These are phyloP conservation scores for Motacilla alba DNA, from an alignment of 2,113 vertebrate species.

Conservation along the genomic window DNA sequence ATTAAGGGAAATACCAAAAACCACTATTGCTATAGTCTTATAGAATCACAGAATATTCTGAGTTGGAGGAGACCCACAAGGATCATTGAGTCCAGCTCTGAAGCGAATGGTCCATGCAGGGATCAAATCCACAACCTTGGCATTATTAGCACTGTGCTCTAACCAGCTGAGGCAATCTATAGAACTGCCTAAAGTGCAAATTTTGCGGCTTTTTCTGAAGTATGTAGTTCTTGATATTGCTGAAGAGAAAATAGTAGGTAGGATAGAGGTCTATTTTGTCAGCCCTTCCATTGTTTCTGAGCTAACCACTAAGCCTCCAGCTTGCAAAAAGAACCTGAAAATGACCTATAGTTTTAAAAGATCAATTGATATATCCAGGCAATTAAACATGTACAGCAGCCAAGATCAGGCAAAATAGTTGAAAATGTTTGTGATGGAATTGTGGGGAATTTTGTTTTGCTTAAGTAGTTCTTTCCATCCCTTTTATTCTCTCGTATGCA, in stretches of 20 bases:
- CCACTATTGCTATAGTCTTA: rapidly evolving
- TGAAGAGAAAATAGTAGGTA: neutral
- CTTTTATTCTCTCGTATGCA: neutral
- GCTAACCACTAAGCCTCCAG: neutral
- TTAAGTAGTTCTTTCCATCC: neutral
- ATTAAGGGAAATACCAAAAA: neutral
- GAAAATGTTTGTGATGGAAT: neutral
- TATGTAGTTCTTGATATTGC: neutral
- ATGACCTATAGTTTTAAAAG: neutral
- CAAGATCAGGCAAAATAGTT: neutral
- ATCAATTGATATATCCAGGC: rapidly evolving
- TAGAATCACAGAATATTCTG: neutral
- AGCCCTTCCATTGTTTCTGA: neutral
- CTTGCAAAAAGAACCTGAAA: neutral
- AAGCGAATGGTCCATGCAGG: neutral
- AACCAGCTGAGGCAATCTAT: neutral
- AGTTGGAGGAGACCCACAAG: neutral
- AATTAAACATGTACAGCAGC: neutral
- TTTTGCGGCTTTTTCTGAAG: neutral
- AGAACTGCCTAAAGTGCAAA: neutral
- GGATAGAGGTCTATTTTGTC: neutral
- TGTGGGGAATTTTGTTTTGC: neutral
- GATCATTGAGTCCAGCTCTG: neutral
- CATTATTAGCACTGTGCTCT: neutral
- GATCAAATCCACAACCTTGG: neutral